Percentiles rank a stretch among this genome's conserved stretches.
Conservation (phyloP, 2,113 vertebrate species). For the Gracilinanus agilis region DNA sequence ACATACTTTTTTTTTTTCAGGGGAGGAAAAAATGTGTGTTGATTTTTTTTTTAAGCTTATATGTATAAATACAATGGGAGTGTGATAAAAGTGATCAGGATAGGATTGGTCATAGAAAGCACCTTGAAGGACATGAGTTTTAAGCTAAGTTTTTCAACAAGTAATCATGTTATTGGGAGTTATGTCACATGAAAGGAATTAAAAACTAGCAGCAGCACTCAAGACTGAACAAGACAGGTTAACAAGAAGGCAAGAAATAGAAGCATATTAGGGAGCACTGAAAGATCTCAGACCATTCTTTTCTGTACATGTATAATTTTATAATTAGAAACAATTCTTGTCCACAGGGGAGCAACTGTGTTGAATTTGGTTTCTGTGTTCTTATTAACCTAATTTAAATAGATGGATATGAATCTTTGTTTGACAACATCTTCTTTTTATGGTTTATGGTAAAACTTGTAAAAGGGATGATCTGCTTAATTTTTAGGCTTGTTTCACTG, state of each 20-base stretch:
- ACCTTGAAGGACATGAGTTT: not conserved
- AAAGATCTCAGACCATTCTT: not conserved
- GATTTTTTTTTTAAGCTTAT: not conserved
- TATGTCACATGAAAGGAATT: not conserved
- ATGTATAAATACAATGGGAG: not conserved
- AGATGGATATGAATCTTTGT: not conserved
- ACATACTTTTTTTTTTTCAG: not conserved
- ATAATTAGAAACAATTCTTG: not conserved
- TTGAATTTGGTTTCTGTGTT: not conserved
- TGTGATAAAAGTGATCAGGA: not conserved
- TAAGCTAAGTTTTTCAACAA: not conserved
- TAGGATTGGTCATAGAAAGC: not conserved
- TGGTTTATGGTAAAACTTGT: not conserved
- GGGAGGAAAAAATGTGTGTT: not conserved
- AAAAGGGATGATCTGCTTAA: not conserved
- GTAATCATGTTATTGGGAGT: not conserved
- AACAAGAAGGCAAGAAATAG: not conserved
- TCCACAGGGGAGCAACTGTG: not conserved
- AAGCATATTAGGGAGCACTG: not conserved
- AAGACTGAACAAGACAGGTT: not conserved
- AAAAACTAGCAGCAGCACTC: not conserved
- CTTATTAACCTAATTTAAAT: not conserved
- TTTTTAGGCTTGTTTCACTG: not conserved
- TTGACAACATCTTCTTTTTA: not conserved
- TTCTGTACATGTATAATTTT: not conserved